Evolutionary conservation across 2,113 vertebrate species (phyloP).

Genomic region (Neolamprologus sp.): DNA sequence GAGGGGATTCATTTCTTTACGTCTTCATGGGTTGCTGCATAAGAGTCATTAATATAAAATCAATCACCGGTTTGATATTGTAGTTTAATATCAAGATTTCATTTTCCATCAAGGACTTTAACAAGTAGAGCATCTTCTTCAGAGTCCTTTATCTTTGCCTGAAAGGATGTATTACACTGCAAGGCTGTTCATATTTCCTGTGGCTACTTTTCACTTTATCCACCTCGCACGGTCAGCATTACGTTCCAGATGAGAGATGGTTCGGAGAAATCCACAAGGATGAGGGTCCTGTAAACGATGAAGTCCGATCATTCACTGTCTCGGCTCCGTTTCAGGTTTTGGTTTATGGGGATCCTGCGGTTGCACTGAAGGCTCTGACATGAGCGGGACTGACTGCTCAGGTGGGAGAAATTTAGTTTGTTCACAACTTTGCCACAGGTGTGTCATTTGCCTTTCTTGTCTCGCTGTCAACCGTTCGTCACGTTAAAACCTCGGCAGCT

Average conservation of each 20-base stretch:
- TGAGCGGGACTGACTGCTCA: constrained; percentile 41
- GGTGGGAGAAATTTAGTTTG: constrained; percentile 34
- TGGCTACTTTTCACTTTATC: constrained; percentile 37
- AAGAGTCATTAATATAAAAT: constrained; percentile 20
- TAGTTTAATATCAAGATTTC: constrained; percentile 23
- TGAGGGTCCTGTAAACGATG: constrained; percentile 23
- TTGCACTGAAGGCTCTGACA: constrained; percentile 12
- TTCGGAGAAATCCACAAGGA: constrained; percentile 22
- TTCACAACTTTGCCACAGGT: constrained; percentile 52
- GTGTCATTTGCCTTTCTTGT: constrained; percentile 41
- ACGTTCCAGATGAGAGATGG: constrained; percentile 35
- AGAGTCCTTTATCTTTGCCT: constrained; percentile 11
- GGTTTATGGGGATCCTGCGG: constrained; percentile 8
- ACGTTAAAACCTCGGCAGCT: constrained; percentile 52
- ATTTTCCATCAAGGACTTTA: neutral
- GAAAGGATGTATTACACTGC: neutral
- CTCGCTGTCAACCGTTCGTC: constrained; percentile 34
- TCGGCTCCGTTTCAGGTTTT: neutral
- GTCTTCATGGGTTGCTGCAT: constrained; percentile 21
- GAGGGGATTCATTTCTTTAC: constrained; percentile 24
- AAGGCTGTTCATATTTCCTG: constrained; percentile 32
- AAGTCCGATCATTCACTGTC: constrained; percentile 30
- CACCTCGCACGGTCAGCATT: constrained; percentile 47
- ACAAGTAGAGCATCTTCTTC: neutral
- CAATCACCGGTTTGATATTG: constrained; percentile 13